Base-by-base conservation (phyloP, 2,797 vertebrate species). In the Antennarius maculatus region DNA sequence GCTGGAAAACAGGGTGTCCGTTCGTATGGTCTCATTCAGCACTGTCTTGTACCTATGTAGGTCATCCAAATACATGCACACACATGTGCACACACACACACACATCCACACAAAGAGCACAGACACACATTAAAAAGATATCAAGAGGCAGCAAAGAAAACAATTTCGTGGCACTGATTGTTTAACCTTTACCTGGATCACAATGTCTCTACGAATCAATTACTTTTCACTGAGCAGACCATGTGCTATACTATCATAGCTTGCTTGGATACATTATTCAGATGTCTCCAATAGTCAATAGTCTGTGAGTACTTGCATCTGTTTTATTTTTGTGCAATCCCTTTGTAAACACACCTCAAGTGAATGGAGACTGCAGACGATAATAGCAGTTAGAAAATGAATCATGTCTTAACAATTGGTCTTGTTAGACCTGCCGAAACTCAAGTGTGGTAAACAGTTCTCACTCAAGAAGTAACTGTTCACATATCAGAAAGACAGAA, bases 1-100 rank as follows among this genome's bases (percentile, higher is more conserved):
- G 77, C 92, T 93, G 7, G 93, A 92, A 79, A 95, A 94, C 74
- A 95, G 67, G 49, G 51, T 23, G 43, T 94, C 94, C 8, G 87
- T 91, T 34, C 91, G 86, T 10, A 95, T 63, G 43, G 83, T 83
- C 61, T 94, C 90, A 23, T 90, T 89, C 70, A 95, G 85, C 18
- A 81, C 93, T 0, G 94, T 94, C 87, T 81, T 88, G 83, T 95
- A 95, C 85, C 95, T 95, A 48, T 11, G 9, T 3, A 61, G 11
- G 47, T 3, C 15, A 63, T 5, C n/a, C 34, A 7, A 3, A 1
- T 0, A 17, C 51, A 71, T 28, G 34, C 17, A 43, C 43, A 23
- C 16, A 48, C 27, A 31, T 7, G 29, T n/a, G 7, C 50, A 29
- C 50, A 64, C 31, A 60, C 43, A 59, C 41, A 61, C 15, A 61